Evolutionary conservation across 2,113 vertebrate species (phyloP).

Genomic region (Lophius piscatorius): DNA sequence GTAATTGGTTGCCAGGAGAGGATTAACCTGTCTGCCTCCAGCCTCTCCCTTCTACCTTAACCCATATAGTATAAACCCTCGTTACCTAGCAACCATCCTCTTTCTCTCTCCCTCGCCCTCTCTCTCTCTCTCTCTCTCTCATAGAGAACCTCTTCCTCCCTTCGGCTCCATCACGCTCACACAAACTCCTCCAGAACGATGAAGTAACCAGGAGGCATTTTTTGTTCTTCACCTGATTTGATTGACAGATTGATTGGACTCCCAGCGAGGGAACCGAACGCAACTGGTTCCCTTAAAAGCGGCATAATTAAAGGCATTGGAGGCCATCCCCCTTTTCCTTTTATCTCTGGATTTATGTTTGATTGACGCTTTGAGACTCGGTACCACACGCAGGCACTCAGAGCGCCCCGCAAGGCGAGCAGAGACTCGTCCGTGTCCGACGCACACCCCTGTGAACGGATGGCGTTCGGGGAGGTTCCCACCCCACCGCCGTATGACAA

Average conservation of each 20-base stretch:
- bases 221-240: no score
- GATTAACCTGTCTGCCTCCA: constrained; percentile 73
- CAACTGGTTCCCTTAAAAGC: no score
- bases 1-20: constrained; percentile 68
- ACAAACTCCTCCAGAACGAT: background rate
- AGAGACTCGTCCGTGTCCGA: constrained; percentile 59
- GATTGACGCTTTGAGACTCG: constrained; percentile 62
- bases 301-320: constrained; percentile 60
- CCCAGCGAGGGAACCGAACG: background rate
- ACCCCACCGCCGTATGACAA: constrained; percentile 53
- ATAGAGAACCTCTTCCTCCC: background rate
- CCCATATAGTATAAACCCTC: constrained; percentile 38
- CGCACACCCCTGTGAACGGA: constrained; percentile 55
- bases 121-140: background rate
- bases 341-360: constrained; percentile 65
- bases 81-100: constrained; percentile 36
- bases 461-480: constrained; percentile 54
- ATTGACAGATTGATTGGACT: constrained; percentile 15
- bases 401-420: constrained; percentile 54
- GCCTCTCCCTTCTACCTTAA: constrained; percentile 54
- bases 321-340: constrained; percentile 63
- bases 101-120: constrained; percentile 2
- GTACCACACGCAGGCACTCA: constrained; percentile 53
- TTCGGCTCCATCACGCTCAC: background rate
- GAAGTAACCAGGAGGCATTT: no score